phyloP scores from a whole-genome alignment of 1,140 invertebrate genomes.

The Phymastichus coffea region DNA sequence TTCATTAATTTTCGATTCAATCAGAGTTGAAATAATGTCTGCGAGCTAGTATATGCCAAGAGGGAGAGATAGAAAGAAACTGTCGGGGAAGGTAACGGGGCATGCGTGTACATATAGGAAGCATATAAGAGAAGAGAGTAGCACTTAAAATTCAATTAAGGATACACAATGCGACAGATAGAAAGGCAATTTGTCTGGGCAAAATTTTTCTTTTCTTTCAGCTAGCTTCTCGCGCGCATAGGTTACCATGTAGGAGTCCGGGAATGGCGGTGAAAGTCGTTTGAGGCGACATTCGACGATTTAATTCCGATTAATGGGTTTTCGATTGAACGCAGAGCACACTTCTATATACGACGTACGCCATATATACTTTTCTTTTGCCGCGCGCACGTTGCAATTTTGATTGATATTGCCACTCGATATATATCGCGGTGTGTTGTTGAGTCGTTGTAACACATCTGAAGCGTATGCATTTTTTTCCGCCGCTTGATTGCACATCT shows the following conservation, averaged over 20 bases:
- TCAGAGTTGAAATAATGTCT: too few relatives aligned
- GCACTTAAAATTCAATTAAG: constrained; percentile 24
- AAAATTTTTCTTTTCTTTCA: constrained; percentile 10
- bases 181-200: constrained; percentile 22
- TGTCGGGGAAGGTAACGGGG: background rate
- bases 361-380: too few relatives aligned
- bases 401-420: too few relatives aligned
- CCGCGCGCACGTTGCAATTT: too few relatives aligned
- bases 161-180: constrained; percentile 22
- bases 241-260: constrained; percentile 6
- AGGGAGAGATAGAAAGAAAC: background rate
- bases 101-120: constrained; percentile 9
- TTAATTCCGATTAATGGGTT: constrained; percentile 22
- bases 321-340: constrained; percentile 28
- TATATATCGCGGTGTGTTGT: too few relatives aligned
- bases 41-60: too few relatives aligned
- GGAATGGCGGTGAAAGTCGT: constrained; percentile 21
- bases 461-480: too few relatives aligned
- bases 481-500: too few relatives aligned
- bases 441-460: too few relatives aligned
- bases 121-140: constrained; percentile 6
- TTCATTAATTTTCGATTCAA: too few relatives aligned
- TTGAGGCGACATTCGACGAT: constrained; percentile 17
- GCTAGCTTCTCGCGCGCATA: background rate
- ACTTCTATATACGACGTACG: too few relatives aligned